phyloP scores from a whole-genome alignment of 2,797 vertebrate species.

The Pantherophis alleghaniensis region DNA sequence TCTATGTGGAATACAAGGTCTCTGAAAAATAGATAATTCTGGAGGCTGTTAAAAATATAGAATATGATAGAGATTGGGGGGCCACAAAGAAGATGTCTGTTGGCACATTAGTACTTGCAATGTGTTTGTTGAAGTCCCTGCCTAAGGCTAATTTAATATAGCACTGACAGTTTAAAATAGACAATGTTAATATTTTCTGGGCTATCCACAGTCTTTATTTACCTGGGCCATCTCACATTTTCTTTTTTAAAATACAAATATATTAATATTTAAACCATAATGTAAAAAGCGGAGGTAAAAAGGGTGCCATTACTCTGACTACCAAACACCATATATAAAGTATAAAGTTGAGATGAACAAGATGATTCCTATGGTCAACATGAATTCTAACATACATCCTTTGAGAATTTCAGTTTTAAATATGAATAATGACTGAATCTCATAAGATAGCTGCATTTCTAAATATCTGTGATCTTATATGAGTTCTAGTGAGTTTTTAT shows the following conservation, averaged over 20 bases:
- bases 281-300: not conserved
- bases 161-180: not conserved
- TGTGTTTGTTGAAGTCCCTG: not conserved
- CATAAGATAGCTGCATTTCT: not conserved
- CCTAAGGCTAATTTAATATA: not conserved
- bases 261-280: not conserved
- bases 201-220: not conserved
- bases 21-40: not conserved
- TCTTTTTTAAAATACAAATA: not conserved
- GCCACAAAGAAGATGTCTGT: not conserved
- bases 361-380: not conserved
- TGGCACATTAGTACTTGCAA: not conserved
- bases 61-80: not conserved
- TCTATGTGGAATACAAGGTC: not conserved
- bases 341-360: not conserved
- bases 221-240: not conserved
- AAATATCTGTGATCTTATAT: not conserved
- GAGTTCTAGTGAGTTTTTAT: not conserved
- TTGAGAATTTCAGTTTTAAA: not conserved
- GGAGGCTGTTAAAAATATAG: not conserved
- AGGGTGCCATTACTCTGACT: not conserved
- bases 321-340: not conserved
- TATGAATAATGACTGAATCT: not conserved
- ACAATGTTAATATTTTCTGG: not conserved
- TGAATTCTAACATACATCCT: not conserved